A percentile compares a stretch with the other conserved stretches of the same genome.
Evolutionary conservation across 1,140 invertebrate genomes (phyloP).

Genomic region (Neotoxoptera formosana): DNA sequence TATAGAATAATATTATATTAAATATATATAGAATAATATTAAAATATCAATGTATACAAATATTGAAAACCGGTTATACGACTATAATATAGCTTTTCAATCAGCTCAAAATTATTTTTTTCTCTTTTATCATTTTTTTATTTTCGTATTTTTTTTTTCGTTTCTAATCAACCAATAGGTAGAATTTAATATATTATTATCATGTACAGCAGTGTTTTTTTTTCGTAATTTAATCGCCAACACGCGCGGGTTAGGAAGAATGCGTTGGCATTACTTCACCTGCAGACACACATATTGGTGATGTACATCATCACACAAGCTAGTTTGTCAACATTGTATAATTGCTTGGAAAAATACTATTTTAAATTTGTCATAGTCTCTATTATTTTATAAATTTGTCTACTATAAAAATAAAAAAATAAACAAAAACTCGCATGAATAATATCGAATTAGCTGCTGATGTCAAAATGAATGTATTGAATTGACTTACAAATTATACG

Average conservation of each 20-base stretch:
- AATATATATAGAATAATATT: no score
- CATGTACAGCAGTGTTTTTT: background rate
- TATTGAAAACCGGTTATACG: background rate
- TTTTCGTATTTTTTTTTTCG: background rate
- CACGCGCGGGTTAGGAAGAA: no score
- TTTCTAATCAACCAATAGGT: background rate
- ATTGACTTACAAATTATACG: background rate
- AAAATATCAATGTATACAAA: no score
- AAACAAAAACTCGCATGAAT: background rate
- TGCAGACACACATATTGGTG: background rate
- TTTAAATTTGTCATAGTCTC: background rate
- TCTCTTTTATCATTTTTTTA: background rate
- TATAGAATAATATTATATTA: background rate
- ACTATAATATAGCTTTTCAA: background rate
- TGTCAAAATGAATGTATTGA: background rate
- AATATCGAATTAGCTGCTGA: background rate
- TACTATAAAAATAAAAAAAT: background rate
- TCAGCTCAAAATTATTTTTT: background rate
- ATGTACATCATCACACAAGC: background rate
- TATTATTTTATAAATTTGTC: background rate
- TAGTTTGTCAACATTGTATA: background rate
- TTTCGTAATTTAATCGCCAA: background rate
- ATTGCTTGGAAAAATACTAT: background rate
- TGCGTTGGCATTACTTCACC: background rate
- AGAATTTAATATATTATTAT: background rate